Evolutionary conservation across 2,113 vertebrate species (phyloP).

Genomic region (crab-eating macaque (Macaca fascicularis)): T2T-MFA8v1.1 NC_088379.1:145182001-145182500

Average conservation of each 20-base stretch:
- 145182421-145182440: not conserved
- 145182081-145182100: not conserved
- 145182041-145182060: not conserved
- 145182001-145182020: not conserved
- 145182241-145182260: not conserved
- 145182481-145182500: accelerated
- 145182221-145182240: not conserved
- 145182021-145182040: not conserved
- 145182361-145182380: not conserved
- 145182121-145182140: accelerated
- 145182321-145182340: not conserved
- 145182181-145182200: not conserved
- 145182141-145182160: not conserved
- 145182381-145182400: not conserved
- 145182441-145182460: not conserved
- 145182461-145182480: not conserved
- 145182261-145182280: not conserved
- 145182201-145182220: not conserved
- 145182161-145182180: not conserved
- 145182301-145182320: not conserved
- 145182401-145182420: not conserved
- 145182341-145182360: not conserved
- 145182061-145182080: not conserved
- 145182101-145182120: accelerated
- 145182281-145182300: accelerated